Base-by-base conservation (phyloP, 2,797 vertebrate genomes). In the Buphagus erythrorhynchus region DNA sequence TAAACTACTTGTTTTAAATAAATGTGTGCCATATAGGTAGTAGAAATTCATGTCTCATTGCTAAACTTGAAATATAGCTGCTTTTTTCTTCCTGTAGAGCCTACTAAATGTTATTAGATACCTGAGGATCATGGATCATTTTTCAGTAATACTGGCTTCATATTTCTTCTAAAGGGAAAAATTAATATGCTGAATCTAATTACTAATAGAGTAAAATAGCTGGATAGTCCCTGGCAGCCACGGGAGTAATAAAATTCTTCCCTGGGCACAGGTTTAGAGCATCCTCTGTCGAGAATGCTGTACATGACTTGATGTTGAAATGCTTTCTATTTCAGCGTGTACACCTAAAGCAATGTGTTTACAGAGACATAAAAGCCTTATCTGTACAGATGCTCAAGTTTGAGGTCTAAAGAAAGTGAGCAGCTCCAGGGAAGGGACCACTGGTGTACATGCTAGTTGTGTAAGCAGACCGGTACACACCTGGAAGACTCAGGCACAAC, bases 141-240 rank as follows among this genome's bases (percentile, higher is more conserved):
- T 95, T 93, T 94, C 73, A 48, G 7, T 80, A 80, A 73, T 36
- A 42, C 21, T 89, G 58, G 40, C 57, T 89, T 95, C 82, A 66
- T 77, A 87, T 84, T 90, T 90, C 26, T 79, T 89, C 71, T 69
- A 61, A 90, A 95, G 28, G 83, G 21, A 79, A 13, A 75, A 65
- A 63, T 51, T 26, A 76, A 12, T 66, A 35, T 59, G 13, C 33
- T 58, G 13, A 48, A 66, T 94, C 46, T 93, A 58, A 91, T 77
- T 93, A 72, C 45, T 90, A 62, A 55, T 35, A 42, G 67, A 72
- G 38, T 52, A 48, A 79, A 87, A 88, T 21, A 20, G 8, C 11
- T 78, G 43, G 22, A 69, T 69, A 31, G 61, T 13, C 79, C 31
- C 62, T 52, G 68, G 35, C 55, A 81, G 48, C 16, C 1, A 4